Evolutionary conservation across 2,797 vertebrate genomes (phyloP), one percentile per base, ranked within the genome.

Genomic region (Peromyscus attwateri): DNA sequence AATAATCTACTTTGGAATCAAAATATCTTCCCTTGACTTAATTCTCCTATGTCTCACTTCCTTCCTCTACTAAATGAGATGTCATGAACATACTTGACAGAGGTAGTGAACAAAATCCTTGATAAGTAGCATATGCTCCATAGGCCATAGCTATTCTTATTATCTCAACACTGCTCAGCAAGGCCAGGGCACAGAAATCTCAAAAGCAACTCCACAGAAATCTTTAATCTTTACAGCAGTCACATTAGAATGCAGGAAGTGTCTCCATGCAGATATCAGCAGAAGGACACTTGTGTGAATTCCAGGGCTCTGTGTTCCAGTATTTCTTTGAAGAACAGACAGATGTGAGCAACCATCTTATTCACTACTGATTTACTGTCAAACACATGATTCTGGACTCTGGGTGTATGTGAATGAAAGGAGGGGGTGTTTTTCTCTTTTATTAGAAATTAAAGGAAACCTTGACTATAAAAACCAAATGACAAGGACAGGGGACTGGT

Each of bases 401-500:
- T 71, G 62, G 73, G 73, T 46, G 95, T 88, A 97, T 92, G 75
- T 43, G 87, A 98, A 84, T 94, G 27, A 62, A 97, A 64, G 49
- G 16, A 92, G 49, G 87, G 80, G 27, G 89, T 97, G 77, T 46
- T 98, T 98, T 98, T 97, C 92, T 96, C 29, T 90, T 98, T 93
- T 87, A 95, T 83, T 89, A 81, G 31, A 29, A 98, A 95, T 91
- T 93, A 98, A 98, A 97, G 66, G 88, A 92, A 96, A 81, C 64
- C 89, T 97, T 93, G 81, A 98, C 94, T 96, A 46, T 46, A 60
- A 25, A 29, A 85, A 92, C 88, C 83, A 97, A 98, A 85, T 97
- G 98, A 98, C 97, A 97, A 94, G 87, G 97, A 97, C 95, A 95
- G 52, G 66, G 73, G 17, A 23, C 97, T 98, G 98, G 93, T 95